phyloP scores from a whole-genome alignment of 2,888 invertebrate genomes.

The Urechis unicinctus region DNA sequence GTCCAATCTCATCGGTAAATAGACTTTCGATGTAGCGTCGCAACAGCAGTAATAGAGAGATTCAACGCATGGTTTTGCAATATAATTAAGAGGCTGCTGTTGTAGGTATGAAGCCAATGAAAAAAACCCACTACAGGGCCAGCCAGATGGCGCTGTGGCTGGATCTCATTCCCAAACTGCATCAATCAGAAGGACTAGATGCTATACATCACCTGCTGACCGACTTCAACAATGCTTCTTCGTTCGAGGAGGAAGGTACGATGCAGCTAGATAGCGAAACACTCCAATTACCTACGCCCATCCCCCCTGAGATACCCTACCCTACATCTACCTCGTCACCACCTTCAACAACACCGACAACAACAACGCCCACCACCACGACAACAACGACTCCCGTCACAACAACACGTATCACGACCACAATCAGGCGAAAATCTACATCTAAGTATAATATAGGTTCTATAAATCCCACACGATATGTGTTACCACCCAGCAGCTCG shows the following conservation, averaged over 20 bases:
- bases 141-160: slow-evolving; percentile 94
- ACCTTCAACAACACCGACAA: neutral
- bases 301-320: neutral
- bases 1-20: neutral
- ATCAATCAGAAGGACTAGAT: slow-evolving; percentile 75
- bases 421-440: neutral
- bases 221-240: slow-evolving; percentile 74
- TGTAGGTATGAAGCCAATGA: neutral
- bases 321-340: neutral
- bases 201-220: slow-evolving; percentile 78
- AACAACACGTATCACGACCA: slow-evolving; percentile 5
- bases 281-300: neutral
- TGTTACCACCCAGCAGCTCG: neutral
- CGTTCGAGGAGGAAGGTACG: slow-evolving; percentile 1
- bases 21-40: neutral
- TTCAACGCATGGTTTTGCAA: neutral
- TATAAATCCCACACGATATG: no score
- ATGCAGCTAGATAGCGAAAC: neutral
- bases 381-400: slow-evolving; percentile 2
- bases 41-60: neutral
- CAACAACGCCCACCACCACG: slow-evolving; percentile 1
- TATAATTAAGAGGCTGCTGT: neutral
- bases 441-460: neutral
- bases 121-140: slow-evolving; percentile 85
- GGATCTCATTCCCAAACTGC: slow-evolving; percentile 82